Percentiles rank a stretch among this genome's conserved stretches.
phyloP scores from a whole-genome alignment of 2,888 invertebrate species.

The Agrilus biguttatus region DNA sequence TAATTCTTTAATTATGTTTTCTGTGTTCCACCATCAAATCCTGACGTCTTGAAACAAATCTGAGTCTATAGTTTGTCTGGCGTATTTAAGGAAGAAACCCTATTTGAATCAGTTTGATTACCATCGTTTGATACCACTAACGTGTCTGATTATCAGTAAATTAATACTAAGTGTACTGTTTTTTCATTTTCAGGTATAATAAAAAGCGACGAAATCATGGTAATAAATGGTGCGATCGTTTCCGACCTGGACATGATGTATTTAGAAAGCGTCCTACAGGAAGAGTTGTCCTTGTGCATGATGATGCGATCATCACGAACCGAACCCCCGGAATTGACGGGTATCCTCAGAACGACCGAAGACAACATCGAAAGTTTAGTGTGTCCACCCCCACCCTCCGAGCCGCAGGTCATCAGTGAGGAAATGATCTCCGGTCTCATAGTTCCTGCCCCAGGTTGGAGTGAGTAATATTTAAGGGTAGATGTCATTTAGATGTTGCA shows the following conservation, averaged over 20 bases:
- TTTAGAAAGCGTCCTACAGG: conserved; percentile 90
- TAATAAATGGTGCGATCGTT: conserved; percentile 95
- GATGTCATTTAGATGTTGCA: conserved; percentile 1
- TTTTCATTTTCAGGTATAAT: conserved; percentile 65
- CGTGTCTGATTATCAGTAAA: too few species aligned
- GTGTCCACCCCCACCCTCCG: conserved; percentile 90
- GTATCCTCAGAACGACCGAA: conserved; percentile 67
- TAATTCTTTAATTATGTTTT: too few species aligned
- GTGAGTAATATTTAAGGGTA: conserved; percentile 40
- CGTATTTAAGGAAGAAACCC: too few species aligned
- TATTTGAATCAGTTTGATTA: too few species aligned
- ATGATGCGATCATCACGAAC: conserved; percentile 88
- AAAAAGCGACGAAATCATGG: conserved; percentile 97
- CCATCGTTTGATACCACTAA: too few species aligned
- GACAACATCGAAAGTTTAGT: conserved; percentile 91
- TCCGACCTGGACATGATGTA: conserved; percentile 99
- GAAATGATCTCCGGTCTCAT: conserved; percentile 94
- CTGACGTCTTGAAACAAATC: too few species aligned
- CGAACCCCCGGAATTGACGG: conserved; percentile 63
- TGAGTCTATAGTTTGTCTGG: too few species aligned
- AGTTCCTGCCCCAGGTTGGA: conserved; percentile 92
- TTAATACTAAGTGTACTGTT: background rate
- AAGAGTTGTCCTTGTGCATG: conserved; percentile 86
- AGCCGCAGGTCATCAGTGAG: conserved; percentile 85
- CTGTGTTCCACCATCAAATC: too few species aligned